Evolutionary conservation across 1,140 invertebrate genomes (phyloP).

Genomic region (Heliconius eleuchia): DNA sequence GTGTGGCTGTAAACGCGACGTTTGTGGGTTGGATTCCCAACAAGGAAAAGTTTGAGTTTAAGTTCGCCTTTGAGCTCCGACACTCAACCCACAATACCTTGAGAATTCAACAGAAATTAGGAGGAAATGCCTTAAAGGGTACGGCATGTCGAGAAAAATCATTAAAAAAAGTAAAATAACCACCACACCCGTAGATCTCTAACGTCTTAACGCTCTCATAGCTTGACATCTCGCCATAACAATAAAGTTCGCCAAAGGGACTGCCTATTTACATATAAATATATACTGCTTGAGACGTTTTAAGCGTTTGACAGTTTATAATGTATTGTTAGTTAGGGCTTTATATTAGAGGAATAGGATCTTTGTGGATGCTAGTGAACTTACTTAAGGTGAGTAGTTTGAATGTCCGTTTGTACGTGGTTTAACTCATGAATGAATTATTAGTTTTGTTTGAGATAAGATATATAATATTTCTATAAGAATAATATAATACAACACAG

Average conservation of each 20-base stretch:
- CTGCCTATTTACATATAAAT: constrained; percentile 71
- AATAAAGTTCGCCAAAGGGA: constrained; percentile 66
- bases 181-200: constrained; percentile 41
- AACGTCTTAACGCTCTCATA: constrained; percentile 60
- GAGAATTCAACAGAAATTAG: too few species aligned
- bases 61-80: too few species aligned
- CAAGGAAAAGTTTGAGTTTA: too few species aligned
- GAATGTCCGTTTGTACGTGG: not conserved
- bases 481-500: too few species aligned
- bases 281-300: constrained; percentile 61
- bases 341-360: not conserved
- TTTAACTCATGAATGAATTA: not conserved
- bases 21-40: too few species aligned
- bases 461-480: too few species aligned
- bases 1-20: too few species aligned
- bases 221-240: constrained; percentile 68
- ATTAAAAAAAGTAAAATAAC: not conserved
- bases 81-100: too few species aligned
- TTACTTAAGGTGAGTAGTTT: not conserved
- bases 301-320: constrained; percentile 72
- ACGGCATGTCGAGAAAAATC: too few species aligned
- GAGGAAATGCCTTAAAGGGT: too few species aligned
- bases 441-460: not conserved
- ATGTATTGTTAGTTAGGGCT: constrained; percentile 49
- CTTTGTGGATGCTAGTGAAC: not conserved